Evolutionary conservation across 2,113 vertebrate species (phyloP), one percentile per base, ranked within the genome.

Genomic region (Poicephalus meyeri): DNA sequence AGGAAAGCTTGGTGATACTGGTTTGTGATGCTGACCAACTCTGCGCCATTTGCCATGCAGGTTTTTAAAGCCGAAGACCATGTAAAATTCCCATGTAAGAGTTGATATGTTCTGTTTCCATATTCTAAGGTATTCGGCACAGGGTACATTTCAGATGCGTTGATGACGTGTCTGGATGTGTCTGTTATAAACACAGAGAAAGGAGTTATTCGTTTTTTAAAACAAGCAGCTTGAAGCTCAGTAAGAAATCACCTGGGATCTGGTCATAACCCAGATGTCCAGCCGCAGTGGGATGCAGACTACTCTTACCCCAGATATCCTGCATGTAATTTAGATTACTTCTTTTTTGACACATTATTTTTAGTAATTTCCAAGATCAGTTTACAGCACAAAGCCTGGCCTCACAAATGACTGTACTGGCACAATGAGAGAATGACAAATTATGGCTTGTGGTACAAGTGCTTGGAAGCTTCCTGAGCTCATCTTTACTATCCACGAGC

Each of bases 1-100:
- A 99, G 99, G 98, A 99, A 99, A 63, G 99, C 98, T 94, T 99
- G 99, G 71, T 99, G 99, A 96, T 98, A 99, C 69, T 98, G 98
- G 91, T 99, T 98, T 80, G 98, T 97, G 71, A 99, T 97, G 98
- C 99, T 99, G 97, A 98, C 99, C 94, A 99, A 96, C 86, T 99
- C 98, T 2, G 98, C 97, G 10, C 98, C 97, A 3, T 97, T 98
- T 76, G 98, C 96, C 83, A 96, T 89, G 97, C 99, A 99, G 93
- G 95, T 85, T 93, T 97, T 97, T 86, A 98, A 95, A n/a, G 99
- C 99, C 69, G 98, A 95, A 87, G 99, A 98, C 99, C 99, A 99
- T 16, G 98, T 99, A 97, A 99, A 97, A 97, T 99, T 99, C 90
- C 98, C 98, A 80, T 73, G 97, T 95, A 99, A 97, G 74, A 99